A percentile compares a stretch with the other conserved stretches of the same genome.
phyloP scores from a whole-genome alignment of 2,797 vertebrate genomes.

The Lateolabrax maculatus region DNA sequence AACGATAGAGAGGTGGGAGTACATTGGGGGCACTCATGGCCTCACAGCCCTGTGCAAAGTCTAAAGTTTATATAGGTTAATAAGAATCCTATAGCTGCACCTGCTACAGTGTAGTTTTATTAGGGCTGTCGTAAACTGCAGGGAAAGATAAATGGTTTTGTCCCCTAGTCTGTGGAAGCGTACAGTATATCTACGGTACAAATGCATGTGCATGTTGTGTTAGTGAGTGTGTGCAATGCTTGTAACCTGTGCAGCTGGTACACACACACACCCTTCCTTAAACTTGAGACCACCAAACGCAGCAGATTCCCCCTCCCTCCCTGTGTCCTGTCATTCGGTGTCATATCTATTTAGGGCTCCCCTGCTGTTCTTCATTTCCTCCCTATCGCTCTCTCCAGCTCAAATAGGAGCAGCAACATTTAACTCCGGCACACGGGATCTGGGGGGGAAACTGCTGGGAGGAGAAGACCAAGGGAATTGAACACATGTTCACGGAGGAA shows the following conservation, averaged over 20 bases:
- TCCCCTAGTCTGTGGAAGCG: conserved; percentile 17
- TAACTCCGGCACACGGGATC: conserved; percentile 40
- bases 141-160: conserved; percentile 22
- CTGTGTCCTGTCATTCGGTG: conserved; percentile 64
- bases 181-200: conserved; percentile 31
- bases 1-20: no score
- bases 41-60: not conserved
- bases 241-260: conserved; percentile 61
- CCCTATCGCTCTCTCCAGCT: conserved; percentile 55
- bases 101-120: conserved; percentile 9
- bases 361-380: conserved; percentile 65
- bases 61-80: not conserved
- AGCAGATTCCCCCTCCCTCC: conserved; percentile 67
- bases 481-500: conserved; percentile 20
- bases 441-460: conserved; percentile 13
- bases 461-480: conserved; percentile 33
- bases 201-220: conserved; percentile 33
- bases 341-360: conserved; percentile 82
- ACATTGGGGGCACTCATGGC: not conserved
- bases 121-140: conserved; percentile 21
- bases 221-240: conserved; percentile 42
- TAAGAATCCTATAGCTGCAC: not conserved
- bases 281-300: conserved; percentile 74
- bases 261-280: conserved; percentile 49
- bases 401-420: conserved; percentile 60